Base-by-base conservation (phyloP, 2,797 vertebrate species). In the Poeciliopsis gracilis region DNA sequence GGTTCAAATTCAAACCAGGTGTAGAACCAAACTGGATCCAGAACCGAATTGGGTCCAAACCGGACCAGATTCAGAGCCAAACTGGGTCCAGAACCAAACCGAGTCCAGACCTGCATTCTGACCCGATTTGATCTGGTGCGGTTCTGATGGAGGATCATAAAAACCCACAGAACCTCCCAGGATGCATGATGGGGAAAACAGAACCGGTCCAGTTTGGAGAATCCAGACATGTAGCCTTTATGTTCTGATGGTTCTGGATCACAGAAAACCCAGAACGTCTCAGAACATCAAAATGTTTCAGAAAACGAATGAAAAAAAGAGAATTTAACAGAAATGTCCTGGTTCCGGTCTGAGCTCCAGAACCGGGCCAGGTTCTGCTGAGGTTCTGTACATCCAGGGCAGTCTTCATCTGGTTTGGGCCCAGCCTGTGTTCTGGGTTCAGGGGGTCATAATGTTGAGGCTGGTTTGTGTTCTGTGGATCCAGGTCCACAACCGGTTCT, bases 11-110 rank as follows among this genome's bases (percentile, higher is more conserved):
- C 16, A 1, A 47, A 16, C 46, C 4, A 4, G 46, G 0, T 16
- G 1, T 1, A 5, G 4, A 5, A 1, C 4, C 15, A 1, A 47
- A 16, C 46, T 1, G 1, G 15, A 1, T 16, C 46, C 46, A 47
- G 46, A 18, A 1, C 46, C 46, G 0, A 5, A 16, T 3, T 1
- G 4, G 13, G 4, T 46, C 4, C 15, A 46, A 5, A 5, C 46
- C 45, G 0, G 4, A 15, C 13, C 3, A 13, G 13, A 13, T 15
- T 13, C 46, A 45, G 11, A 45, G 2, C 43, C 59, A 7, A 18
- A 49, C 16, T 0, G 5, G 18, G 47, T 20, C 46, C 15, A 47
- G 46, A 4, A 4, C 46, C 46, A 1, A 16, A 16, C 13, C 1
- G 46, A 4, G 16, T 18, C 16, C 46, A 46, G 13, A 46, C 1